phyloP scores from a whole-genome alignment of 2,888 invertebrate genomes.

The Pollenia griseotomentosa region DNA sequence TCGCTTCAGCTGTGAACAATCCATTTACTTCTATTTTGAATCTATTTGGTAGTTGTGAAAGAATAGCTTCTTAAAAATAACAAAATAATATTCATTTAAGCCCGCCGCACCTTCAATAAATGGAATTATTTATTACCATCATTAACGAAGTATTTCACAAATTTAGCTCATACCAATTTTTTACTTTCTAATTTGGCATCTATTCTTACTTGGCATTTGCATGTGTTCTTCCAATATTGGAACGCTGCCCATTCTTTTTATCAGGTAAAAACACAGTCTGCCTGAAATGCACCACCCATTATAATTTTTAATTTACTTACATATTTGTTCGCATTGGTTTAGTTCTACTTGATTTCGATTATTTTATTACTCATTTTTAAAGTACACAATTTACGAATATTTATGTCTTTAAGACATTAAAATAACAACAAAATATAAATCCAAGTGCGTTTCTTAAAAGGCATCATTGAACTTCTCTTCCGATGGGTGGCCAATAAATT shows the following conservation, averaged over 20 bases:
- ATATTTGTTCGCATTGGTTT: background rate
- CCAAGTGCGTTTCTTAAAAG: constrained; percentile 35
- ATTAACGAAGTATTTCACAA: background rate
- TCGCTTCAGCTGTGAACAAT: too few relatives aligned
- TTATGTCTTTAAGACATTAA: constrained; percentile 11
- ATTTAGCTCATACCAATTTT: background rate
- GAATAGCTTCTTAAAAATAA: too few relatives aligned
- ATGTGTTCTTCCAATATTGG: background rate
- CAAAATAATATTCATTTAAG: too few relatives aligned
- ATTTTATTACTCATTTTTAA: constrained; percentile 22
- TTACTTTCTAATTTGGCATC: constrained; percentile 15
- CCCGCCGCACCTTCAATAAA: background rate
- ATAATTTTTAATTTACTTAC: background rate
- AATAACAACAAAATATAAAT: background rate
- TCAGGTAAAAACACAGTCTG: background rate
- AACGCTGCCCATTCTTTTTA: constrained; percentile 6
- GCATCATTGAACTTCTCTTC: constrained; percentile 68
- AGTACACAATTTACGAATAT: constrained; percentile 26
- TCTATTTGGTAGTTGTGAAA: too few relatives aligned
- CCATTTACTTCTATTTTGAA: too few relatives aligned
- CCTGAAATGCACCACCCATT: constrained; percentile 1
- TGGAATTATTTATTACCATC: background rate
- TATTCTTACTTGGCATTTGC: constrained; percentile 10
- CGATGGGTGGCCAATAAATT: constrained; percentile 68
- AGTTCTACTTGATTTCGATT: constrained; percentile 9